These are phyloP conservation scores for Chaetophractus vellerosus DNA, from an alignment of 2,797 vertebrate species.

Conservation along the genomic window DNA sequence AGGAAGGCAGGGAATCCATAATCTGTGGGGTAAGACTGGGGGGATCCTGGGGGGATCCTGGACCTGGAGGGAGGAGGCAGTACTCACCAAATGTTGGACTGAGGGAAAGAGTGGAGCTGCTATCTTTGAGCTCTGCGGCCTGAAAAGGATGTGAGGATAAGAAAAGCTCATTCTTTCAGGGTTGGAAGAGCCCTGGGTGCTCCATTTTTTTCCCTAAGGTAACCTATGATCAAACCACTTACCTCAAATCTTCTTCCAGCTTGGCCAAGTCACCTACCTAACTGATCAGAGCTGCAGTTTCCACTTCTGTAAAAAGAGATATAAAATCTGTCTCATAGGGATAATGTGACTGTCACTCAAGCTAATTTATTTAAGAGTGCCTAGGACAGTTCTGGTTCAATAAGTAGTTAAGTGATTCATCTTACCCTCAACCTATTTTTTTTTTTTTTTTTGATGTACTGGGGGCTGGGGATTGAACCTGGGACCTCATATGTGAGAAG, in stretches of 20 bases:
- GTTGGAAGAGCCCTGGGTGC: background rate
- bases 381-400: conserved; percentile 43
- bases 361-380: conserved; percentile 57
- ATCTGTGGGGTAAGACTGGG: background rate
- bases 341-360: background rate
- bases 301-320: background rate
- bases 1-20: background rate
- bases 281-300: background rate
- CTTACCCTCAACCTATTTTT: background rate
- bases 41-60: background rate
- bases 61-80: background rate
- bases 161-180: background rate
- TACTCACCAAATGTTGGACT: background rate
- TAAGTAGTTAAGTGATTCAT: conserved; percentile 67
- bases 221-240: background rate
- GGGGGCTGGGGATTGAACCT: no score
- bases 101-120: background rate
- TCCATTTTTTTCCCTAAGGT: background rate
- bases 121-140: background rate
- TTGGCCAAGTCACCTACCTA: background rate
- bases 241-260: background rate
- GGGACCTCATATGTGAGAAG: no score
- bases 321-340: conserved; percentile 44
- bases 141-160: background rate
- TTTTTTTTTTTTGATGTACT: no score